phyloP scores from a whole-genome alignment of 2,113 vertebrate species.

The Capreolus pygargus region DNA sequence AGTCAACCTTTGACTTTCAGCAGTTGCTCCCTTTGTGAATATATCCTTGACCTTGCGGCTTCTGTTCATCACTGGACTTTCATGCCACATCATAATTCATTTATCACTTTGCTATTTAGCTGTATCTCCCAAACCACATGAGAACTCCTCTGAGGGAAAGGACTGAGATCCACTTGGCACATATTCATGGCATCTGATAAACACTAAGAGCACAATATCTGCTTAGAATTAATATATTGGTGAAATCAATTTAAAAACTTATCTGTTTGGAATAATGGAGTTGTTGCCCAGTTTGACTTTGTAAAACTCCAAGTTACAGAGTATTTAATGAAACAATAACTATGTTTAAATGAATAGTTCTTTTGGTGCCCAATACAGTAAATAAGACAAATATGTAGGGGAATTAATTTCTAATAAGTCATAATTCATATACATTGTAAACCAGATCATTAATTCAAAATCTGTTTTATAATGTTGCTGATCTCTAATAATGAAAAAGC shows the following conservation, averaged over 20 bases:
- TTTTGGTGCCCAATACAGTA: not conserved
- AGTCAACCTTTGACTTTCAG: not conserved
- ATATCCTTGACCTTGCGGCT: not conserved
- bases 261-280: not conserved
- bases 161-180: not conserved
- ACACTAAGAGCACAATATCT: not conserved
- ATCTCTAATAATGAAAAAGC: not conserved
- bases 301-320: not conserved
- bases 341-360: not conserved
- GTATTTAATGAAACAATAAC: not conserved
- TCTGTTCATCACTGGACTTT: not conserved
- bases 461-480: not conserved
- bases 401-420: not conserved
- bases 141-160: not conserved
- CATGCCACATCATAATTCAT: not conserved
- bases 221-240: not conserved
- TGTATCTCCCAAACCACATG: not conserved
- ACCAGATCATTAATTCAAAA: not conserved
- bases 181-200: not conserved
- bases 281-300: not conserved
- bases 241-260: not conserved
- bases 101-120: not conserved
- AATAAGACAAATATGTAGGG: not conserved
- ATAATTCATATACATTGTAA: not conserved
- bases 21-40: not conserved